A percentile compares a stretch with the other conserved stretches of the same genome.
phyloP scores from a whole-genome alignment of 2,113 vertebrate species.

The Speoplatyrhinus poulsoni region DNA sequence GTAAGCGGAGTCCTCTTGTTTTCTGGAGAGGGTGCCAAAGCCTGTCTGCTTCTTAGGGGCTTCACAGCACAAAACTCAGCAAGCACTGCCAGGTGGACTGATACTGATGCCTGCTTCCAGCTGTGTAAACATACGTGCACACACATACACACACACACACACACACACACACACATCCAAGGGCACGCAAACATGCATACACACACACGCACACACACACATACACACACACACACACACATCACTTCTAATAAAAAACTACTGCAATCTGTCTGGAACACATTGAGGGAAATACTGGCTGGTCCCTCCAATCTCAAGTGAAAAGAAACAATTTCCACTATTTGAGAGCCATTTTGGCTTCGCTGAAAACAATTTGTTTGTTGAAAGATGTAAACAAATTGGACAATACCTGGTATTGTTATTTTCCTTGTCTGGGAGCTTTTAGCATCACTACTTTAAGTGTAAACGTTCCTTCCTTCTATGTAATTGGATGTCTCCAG shows the following conservation, averaged over 20 bases:
- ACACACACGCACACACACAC: constrained; percentile 4
- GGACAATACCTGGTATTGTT: constrained; percentile 53
- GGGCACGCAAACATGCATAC: constrained; percentile 4
- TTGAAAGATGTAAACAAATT: constrained; percentile 62
- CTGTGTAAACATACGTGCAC: constrained; percentile 60
- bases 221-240: not conserved
- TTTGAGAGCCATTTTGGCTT: constrained; percentile 45
- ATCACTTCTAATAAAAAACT: constrained; percentile 51
- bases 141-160: constrained; percentile 6
- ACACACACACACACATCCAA: not conserved
- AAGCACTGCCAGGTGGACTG: constrained; percentile 69
- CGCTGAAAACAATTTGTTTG: constrained; percentile 48
- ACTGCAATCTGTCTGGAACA: constrained; percentile 26
- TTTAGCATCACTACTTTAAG: constrained; percentile 28
- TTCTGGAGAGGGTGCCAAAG: constrained; percentile 63
- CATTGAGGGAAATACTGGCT: constrained; percentile 38
- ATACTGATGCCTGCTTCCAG: constrained; percentile 59
- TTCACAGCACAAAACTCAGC: constrained; percentile 59
- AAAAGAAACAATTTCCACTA: constrained; percentile 46
- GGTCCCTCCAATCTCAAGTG: constrained; percentile 44
- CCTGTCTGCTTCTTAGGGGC: constrained; percentile 67
- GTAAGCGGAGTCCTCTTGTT: constrained; percentile 64
- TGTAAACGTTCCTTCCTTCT: constrained; percentile 11
- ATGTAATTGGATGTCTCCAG: constrained; percentile 13
- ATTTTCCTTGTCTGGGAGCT: constrained; percentile 42